phyloP scores from a whole-genome alignment of 2,888 invertebrate genomes.

The Suillia variegata region DNA sequence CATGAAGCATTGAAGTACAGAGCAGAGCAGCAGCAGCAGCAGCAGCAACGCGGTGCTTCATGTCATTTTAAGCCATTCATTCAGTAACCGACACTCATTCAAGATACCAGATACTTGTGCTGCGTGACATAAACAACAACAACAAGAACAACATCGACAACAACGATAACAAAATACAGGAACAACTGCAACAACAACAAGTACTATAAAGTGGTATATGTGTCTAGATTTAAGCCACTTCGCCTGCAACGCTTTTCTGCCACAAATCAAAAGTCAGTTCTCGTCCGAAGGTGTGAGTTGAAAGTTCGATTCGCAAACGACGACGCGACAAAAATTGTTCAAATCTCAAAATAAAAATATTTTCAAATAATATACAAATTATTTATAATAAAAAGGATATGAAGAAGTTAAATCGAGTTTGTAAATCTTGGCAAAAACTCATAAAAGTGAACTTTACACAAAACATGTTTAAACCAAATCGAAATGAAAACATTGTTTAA shows the following conservation, averaged over 20 bases:
- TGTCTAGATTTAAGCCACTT: neutral
- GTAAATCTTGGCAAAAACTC: too few species aligned
- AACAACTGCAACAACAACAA: constrained; percentile 14
- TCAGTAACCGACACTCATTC: neutral
- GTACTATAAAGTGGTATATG: constrained; percentile 2
- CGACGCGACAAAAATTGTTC: too few species aligned
- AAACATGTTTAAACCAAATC: too few species aligned
- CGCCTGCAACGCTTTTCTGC: neutral
- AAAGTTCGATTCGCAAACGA: too few species aligned
- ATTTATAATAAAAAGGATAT: too few species aligned
- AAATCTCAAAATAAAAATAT: too few species aligned
- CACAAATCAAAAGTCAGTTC: neutral
- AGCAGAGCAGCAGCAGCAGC: too few species aligned
- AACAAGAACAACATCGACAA: neutral
- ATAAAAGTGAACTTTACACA: too few species aligned
- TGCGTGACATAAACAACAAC: neutral
- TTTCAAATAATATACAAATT: too few species aligned
- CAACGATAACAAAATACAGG: constrained; percentile 5
- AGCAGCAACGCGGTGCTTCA: constrained; percentile 2
- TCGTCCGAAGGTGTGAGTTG: neutral
- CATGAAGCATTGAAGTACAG: too few species aligned
- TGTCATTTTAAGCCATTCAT: constrained; percentile 4
- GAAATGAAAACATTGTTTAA: too few species aligned
- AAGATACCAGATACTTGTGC: constrained; percentile 7
- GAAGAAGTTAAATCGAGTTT: too few species aligned